phyloP scores from a whole-genome alignment of 1,140 invertebrate species.

The Euborellia annulipes region DNA sequence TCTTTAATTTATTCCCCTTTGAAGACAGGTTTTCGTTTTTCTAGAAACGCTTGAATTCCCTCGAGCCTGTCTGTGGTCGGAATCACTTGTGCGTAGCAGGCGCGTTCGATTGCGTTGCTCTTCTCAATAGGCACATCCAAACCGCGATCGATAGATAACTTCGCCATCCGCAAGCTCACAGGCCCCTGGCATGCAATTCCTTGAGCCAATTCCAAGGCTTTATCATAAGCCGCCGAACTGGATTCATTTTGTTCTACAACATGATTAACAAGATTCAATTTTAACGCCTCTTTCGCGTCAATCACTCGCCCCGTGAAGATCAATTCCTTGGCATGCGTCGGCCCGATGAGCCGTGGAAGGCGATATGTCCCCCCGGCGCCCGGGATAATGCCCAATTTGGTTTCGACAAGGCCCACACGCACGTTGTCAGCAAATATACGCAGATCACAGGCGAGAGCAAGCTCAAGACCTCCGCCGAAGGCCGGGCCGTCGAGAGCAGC shows the following conservation, averaged over 20 bases:
- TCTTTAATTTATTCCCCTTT: conserved; percentile 41
- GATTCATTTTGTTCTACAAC: conserved; percentile 64
- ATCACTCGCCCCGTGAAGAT: conserved; percentile 82
- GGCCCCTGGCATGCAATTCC: conserved; percentile 89
- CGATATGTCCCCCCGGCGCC: conserved; percentile 93
- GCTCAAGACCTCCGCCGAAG: conserved; percentile 87
- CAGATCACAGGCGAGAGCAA: conserved; percentile 88
- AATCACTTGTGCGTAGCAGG: conserved; percentile 82
- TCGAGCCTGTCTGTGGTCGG: conserved; percentile 87
- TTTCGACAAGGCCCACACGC: conserved; percentile 91
- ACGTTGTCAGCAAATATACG: conserved; percentile 61
- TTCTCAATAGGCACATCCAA: conserved; percentile 67
- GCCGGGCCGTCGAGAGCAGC: too few species aligned
- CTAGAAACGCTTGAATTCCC: conserved; percentile 80
- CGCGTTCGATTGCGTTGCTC: conserved; percentile 79
- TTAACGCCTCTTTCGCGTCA: conserved; percentile 60
- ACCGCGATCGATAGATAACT: conserved; percentile 76
- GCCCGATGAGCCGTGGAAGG: conserved; percentile 71
- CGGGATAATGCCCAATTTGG: conserved; percentile 87
- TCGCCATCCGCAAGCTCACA: conserved; percentile 79
- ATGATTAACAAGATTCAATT: conserved; percentile 77
- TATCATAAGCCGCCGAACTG: conserved; percentile 75
- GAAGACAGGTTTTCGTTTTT: conserved; percentile 81
- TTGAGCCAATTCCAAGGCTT: conserved; percentile 65
- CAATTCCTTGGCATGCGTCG: conserved; percentile 84